Conservation (phyloP, 2,797 vertebrate genomes). For the Mus spretus region DNA sequence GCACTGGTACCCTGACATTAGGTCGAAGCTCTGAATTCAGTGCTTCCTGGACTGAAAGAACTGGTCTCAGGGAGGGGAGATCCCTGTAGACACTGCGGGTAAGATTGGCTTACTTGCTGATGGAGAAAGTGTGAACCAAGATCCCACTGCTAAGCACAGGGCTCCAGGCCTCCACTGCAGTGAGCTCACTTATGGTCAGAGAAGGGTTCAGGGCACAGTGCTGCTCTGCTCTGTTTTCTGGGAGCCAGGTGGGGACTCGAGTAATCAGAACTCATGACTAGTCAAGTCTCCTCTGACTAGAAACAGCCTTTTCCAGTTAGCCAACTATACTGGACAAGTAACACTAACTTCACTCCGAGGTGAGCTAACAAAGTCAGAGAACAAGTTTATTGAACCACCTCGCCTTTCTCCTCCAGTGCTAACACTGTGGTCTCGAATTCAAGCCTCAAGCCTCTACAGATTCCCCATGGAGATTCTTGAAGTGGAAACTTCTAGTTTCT, state of each 20-base stretch:
- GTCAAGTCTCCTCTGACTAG: not conserved
- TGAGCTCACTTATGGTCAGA: not conserved
- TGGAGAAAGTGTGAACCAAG: not conserved
- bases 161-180: not conserved
- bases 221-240: conserved; percentile 20
- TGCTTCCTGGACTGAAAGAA: not conserved
- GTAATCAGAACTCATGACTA: not conserved
- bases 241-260: not conserved
- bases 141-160: not conserved
- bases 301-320: not conserved
- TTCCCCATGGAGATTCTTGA: not conserved
- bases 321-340: not conserved
- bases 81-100: not conserved
- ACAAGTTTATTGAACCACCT: not conserved
- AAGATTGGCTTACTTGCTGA: not conserved
- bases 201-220: not conserved
- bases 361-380: not conserved
- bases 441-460: not conserved
- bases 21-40: not conserved
- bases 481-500: not conserved
- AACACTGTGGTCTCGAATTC: not conserved
- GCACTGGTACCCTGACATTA: not conserved
- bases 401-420: not conserved
- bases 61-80: not conserved
- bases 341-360: not conserved